Base-by-base conservation (phyloP, 2,797 vertebrate species). In the Aratinga solstitialis region DNA sequence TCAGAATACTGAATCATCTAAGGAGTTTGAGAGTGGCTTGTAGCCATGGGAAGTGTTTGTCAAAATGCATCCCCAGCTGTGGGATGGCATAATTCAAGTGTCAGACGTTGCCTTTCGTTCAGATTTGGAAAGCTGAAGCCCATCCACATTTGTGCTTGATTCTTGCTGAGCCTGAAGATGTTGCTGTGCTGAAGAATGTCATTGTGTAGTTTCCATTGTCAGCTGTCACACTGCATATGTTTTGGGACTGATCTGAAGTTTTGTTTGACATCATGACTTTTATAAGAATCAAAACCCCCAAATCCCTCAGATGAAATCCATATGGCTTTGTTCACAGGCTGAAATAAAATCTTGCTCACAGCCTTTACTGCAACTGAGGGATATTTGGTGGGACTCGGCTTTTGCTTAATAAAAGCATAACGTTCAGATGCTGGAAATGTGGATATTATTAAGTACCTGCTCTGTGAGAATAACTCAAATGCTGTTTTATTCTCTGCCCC, bases 361-460 rank as follows among this genome's bases (percentile, higher is more conserved):
- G 94, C 79, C 91, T 97, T 97, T 97, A 96, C 93, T 96, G 89
- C 86, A 96, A 96, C 93, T 63, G 78, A 94, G 96, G 95, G 96
- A 97, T 95, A 95, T 96, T 95, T 95, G 82, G 93, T 96, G 92
- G 94, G 96, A 96, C 87, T 90, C 2, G 18, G 73, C 93, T 94
- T 87, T 94, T 95, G 90, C 89, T 97, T 94, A 95, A 94, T 96
- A 95, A 96, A 96, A 96, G 78, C 71, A n/a, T 65, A 95, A 67
- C 0, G 0, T 94, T 96, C 95, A 95, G 85, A 91, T 95, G 63
- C 75, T 88, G 76, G 92, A 96, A 97, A 97, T 93, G 90, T 95
- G 94, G 94, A 95, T 95, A 91, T 94, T 96, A 92, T 97, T 97
- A 96, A 95, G 94, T 97, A 97, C 94, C 95, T 97, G 95, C 80